Base-by-base conservation (phyloP, 2,888 invertebrate species). In the Cephus rjabovi region DNA sequence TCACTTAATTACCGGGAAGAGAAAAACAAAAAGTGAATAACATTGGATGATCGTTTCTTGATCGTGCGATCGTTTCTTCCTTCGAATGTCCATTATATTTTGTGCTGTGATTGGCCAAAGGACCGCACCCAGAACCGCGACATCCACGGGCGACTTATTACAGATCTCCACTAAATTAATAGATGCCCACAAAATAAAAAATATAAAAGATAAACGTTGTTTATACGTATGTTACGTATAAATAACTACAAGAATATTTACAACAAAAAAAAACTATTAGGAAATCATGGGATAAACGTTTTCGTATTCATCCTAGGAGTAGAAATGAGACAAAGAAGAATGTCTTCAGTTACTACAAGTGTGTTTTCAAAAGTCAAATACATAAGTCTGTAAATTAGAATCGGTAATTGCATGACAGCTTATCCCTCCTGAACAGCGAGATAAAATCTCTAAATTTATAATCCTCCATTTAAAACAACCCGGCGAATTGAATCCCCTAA, bases 1-100 rank as follows among this genome's bases (percentile, higher is more conserved):
- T 80, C 76, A 68, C 73, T 76, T 75, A 76, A 79, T 77, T 69
- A 70, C 79, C 79, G 81, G 71, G 76, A 79, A 69, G 73, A 81
- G 76, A 33, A 33, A 75, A 56, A 40, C 6, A 31, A 75, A 30
- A 75, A 37, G 12, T 34, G n/a, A 31, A 31, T 31, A 40, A 15
- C 15, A 23, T 34, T 34, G 35, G 33, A 33, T 30, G 12, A 34
- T 34, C n/a, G 15, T 56, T 56, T 37, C 37, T 37, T 37, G 12
- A 37, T 37, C 37, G 12, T 37, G 12, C 12, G 4, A 37, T 37
- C 1, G 12, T 4, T 37, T 23, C 56, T 56, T 56, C 2, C 9
- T 56, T 56, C 23, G 56, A 56, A 56, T 23, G 56, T 56, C 56
- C 23, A 15, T 9, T 56, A 56, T 56, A 56, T 56, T 56, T 56